Evolutionary conservation across 1,140 invertebrate species (phyloP), one percentile per base, ranked within the genome.

Genomic region (Drosophila sucinea): DNA sequence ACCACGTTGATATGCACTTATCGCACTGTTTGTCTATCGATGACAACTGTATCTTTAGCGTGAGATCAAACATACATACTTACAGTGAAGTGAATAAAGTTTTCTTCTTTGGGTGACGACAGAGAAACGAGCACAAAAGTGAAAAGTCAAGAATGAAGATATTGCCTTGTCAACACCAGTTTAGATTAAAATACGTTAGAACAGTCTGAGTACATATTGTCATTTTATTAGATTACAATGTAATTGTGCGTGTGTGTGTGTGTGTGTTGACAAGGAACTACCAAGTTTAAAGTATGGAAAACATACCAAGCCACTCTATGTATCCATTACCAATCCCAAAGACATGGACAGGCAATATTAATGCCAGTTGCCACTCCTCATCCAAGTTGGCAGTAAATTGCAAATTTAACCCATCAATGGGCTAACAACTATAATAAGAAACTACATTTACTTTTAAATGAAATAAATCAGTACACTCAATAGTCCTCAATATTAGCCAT

Each of bases 201-300:
- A 47, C 6, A 47, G 40, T 41, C 11, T 47, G 23, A 6, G 1
- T 44, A 33, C 4, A 47, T 47, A 25, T 77, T 81, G 78, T 65
- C 64, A 74, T 70, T 82, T 82, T 67, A 82, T 82, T 78, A 63
- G 79, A 82, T 78, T 78, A 82, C 64, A 77, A 47, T 47, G 30
- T 35, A 67, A 56, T 51, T 32, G 38, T 8, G 10, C 11, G 7
- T 58, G 41, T 67, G 17, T 38, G 17, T 41, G 56, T 44, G 29
- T 55, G n/a, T 32, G 8, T 29, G 3, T 44, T 1, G 17, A 23
- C 23, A 25, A 25, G 6, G 1, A 23, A 23, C 6, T 27, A 35
- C 33, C 5, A 35, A 35, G 33, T 7, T 38, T 38, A 25, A 51
- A 51, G 23, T 10, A 51, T 51, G 44, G 27, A 51, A 41, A 51